A percentile compares a stretch with the other conserved stretches of the same genome.
phyloP scores from a whole-genome alignment of 2,797 vertebrate genomes.

The Hoplostethus atlanticus region DNA sequence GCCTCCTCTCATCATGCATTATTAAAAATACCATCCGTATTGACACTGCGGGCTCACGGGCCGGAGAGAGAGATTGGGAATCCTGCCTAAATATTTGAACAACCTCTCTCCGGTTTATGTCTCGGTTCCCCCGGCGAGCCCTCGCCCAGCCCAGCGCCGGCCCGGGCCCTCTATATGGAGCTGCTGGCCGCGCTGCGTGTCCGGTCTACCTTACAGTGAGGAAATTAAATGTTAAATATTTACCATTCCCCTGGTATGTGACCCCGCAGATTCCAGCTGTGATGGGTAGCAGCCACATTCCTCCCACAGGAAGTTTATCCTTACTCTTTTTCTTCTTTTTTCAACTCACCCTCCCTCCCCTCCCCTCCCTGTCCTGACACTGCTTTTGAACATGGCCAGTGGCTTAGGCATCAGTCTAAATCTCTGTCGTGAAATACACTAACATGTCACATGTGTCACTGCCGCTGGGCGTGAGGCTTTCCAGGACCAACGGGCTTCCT shows the following conservation, averaged over 20 bases:
- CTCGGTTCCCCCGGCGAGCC: slow-evolving; percentile 47
- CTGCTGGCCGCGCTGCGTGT: slow-evolving; percentile 63
- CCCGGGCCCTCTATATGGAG: slow-evolving; percentile 38
- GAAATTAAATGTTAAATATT: slow-evolving; percentile 87
- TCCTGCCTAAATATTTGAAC: slow-evolving; percentile 79
- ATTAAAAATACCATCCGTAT: slow-evolving; percentile 75
- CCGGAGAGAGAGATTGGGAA: slow-evolving; percentile 50
- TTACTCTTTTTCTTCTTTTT: slow-evolving; percentile 51
- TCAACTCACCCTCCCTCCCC: slow-evolving; percentile 4
- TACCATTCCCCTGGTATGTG: slow-evolving; percentile 82
- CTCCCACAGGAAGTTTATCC: slow-evolving; percentile 83
- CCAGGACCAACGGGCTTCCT: slow-evolving; percentile 47
- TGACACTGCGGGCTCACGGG: slow-evolving; percentile 62
- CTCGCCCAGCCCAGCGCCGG: slow-evolving; percentile 49
- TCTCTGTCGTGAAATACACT: slow-evolving; percentile 67
- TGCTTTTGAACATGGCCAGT: slow-evolving; percentile 67
- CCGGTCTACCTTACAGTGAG: slow-evolving; percentile 80
- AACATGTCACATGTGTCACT: slow-evolving; percentile 64
- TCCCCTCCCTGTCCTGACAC: slow-evolving; percentile 49
- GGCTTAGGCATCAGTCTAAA: slow-evolving; percentile 63
- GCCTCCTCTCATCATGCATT: slow-evolving; percentile 42
- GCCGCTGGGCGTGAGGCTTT: slow-evolving; percentile 44
- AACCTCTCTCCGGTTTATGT: slow-evolving; percentile 69
- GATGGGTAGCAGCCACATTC: slow-evolving; percentile 82
- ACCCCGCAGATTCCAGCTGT: slow-evolving; percentile 78